Conservation (phyloP, 2,888 invertebrate genomes). For the Zygaena filipendulae region DNA sequence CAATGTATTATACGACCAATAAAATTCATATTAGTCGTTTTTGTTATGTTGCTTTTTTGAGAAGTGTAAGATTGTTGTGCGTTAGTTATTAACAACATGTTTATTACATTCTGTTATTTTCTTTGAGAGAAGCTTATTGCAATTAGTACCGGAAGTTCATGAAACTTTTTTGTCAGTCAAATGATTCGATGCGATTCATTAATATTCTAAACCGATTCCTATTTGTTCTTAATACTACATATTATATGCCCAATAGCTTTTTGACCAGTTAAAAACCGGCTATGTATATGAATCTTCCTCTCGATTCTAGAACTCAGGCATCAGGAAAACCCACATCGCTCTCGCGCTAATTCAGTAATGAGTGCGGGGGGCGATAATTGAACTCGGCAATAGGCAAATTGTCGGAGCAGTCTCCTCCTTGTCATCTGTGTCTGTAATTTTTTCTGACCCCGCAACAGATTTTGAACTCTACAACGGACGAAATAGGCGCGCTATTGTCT, state of each 20-base stretch:
- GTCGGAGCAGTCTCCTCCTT: slow-evolving; percentile 43
- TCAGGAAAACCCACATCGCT: slow-evolving; percentile 52
- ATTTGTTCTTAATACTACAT: background rate
- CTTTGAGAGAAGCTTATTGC: too few relatives aligned
- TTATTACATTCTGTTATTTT: too few relatives aligned
- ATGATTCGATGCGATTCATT: too few relatives aligned
- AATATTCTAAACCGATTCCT: too few relatives aligned
- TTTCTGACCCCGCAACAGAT: slow-evolving; percentile 17
- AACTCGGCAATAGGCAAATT: slow-evolving; percentile 65
- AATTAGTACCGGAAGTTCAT: too few relatives aligned
- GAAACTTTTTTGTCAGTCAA: too few relatives aligned
- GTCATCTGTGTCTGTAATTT: slow-evolving; percentile 30
- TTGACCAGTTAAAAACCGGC: slow-evolving; percentile 33
- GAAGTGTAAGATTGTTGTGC: slow-evolving; percentile 9
- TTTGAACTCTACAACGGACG: slow-evolving; percentile 24
- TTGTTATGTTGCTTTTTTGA: slow-evolving; percentile 14
- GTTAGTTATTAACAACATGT: too few relatives aligned
- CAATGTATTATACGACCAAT: slow-evolving; percentile 21
- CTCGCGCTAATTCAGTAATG: slow-evolving; percentile 64
- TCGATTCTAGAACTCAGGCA: slow-evolving; percentile 46
- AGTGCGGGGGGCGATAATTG: slow-evolving; percentile 68
- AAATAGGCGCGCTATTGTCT: slow-evolving; percentile 25
- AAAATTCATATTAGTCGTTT: slow-evolving; percentile 18
- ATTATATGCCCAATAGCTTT: slow-evolving; percentile 13
- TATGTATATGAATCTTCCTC: slow-evolving; percentile 32